phyloP scores from a whole-genome alignment of 2,113 vertebrate species.

The Tupaia chinensis region DNA sequence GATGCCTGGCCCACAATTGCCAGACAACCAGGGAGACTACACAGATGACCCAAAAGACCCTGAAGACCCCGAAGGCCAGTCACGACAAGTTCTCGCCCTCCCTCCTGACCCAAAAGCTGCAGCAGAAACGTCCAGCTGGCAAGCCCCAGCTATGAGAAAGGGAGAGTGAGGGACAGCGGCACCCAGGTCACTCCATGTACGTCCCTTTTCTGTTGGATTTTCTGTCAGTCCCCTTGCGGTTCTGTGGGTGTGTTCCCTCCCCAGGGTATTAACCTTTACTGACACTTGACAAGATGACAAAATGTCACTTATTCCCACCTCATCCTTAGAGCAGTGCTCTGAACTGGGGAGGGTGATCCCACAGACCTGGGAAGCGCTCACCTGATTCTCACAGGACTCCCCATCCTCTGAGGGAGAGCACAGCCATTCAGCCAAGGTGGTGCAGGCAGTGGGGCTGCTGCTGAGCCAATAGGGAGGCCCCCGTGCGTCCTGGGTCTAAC shows the following conservation, averaged over 20 bases:
- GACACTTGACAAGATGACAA: not conserved
- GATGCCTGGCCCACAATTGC: no score
- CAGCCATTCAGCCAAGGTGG: no score
- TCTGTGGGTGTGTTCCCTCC: not conserved
- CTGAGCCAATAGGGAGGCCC: no score
- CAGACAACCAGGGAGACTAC: no score
- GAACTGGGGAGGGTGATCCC: not conserved
- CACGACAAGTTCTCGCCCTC: not conserved
- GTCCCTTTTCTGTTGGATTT: not conserved
- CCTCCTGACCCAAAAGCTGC: not conserved
- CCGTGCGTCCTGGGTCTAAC: no score
- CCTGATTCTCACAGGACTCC: not conserved
- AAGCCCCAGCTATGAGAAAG: not conserved
- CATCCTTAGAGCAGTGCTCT: not conserved
- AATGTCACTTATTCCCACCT: no score
- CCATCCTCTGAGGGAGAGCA: not conserved
- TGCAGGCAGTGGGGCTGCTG: no score
- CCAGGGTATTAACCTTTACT: not conserved
- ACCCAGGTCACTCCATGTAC: not conserved
- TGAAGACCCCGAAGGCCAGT: no score
- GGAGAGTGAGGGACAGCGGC: not conserved
- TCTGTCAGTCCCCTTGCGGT: not conserved
- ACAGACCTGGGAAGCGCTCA: no score
- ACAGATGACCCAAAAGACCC: no score
- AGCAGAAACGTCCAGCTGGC: not conserved